Evolutionary conservation across 1,140 invertebrate genomes (phyloP).

Genomic region (Rhagoletis zephyria): DNA sequence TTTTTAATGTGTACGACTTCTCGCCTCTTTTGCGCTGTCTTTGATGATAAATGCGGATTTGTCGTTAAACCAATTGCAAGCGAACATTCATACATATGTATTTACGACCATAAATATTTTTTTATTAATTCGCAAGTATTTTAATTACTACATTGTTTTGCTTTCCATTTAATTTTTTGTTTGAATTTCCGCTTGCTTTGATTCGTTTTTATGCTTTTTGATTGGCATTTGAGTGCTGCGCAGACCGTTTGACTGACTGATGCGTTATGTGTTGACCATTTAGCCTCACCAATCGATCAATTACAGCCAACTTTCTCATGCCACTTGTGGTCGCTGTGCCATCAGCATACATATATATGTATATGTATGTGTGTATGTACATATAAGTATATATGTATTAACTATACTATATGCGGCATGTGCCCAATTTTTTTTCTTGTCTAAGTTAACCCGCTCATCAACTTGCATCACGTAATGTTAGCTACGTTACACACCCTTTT

Average conservation of each 20-base stretch:
- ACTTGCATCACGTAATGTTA: slow-evolving; percentile 20
- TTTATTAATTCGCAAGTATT: slow-evolving; percentile 42
- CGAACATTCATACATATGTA: neutral
- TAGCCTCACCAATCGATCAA: slow-evolving; percentile 15
- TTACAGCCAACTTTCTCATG: slow-evolving; percentile 37
- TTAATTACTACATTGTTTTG: slow-evolving; percentile 26
- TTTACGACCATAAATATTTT: neutral
- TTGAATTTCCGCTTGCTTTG: neutral
- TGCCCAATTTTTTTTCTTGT: neutral
- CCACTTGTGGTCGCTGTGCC: slow-evolving; percentile 12
- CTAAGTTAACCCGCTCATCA: neutral
- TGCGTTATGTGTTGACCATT: neutral
- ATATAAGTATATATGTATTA: neutral
- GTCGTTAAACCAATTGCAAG: neutral
- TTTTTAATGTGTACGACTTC: neutral
- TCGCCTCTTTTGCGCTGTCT: neutral
- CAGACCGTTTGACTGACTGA: neutral
- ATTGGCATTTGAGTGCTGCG: slow-evolving; percentile 36
- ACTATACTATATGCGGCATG: neutral
- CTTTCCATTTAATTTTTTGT: slow-evolving; percentile 12
- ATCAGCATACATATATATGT: neutral
- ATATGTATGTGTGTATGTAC: neutral
- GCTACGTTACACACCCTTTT: neutral
- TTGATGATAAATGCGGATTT: slow-evolving; percentile 38
- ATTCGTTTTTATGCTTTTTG: slow-evolving; percentile 26